Base-by-base conservation (phyloP, 1,140 invertebrate species). In the Lasioglossum baleicum region DNA sequence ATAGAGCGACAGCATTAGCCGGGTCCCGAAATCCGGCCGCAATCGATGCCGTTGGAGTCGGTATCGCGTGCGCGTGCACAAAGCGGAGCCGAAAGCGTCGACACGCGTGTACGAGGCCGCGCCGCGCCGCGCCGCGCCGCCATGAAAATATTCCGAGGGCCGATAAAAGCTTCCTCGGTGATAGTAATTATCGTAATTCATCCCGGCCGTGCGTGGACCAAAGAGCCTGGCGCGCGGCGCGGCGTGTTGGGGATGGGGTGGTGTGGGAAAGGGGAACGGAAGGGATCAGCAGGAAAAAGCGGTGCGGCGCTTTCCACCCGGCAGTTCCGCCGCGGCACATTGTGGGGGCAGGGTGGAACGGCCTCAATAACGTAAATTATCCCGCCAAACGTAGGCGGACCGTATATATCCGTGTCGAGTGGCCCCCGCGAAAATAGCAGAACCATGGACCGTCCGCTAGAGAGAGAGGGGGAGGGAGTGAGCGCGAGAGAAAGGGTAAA, bases 361-460 rank as follows among this genome's bases (percentile, higher is more conserved):
- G 84, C 88, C 88, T 87, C 88, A 86, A 90, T 91, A 90, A 86
- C 85, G 83, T 88, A 89, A 91, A 90, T 90, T 88, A 90, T 91
- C 86, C 77, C 81, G 86, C 85, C 79, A 80, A 87, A 88, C 78
- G 81, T 89, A 86, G 80, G 44, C 75, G 67, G 69, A 71, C 77
- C 75, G 81, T 86, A 83, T 90, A 88, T 90, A 90, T 90, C 80
- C 88, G 88, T 89, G 88, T 90, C 89, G 88, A 91, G 87, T 90
- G 90, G 89, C 82, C 87, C 80, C 86, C 86, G 88, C 87, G 90
- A 91, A 91, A 91, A 89, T 91, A 90, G 89, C 77, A 84, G 84
- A 89, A 88, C 83, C 86, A 81, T 84, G 88, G 85, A 87, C 86
- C 88, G 85, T 83, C 70, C 72, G 20, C 13, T 4, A 15, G 15